Evolutionary conservation across 2,797 vertebrate species (phyloP).

Genomic region (Luscinia luscinia): DNA sequence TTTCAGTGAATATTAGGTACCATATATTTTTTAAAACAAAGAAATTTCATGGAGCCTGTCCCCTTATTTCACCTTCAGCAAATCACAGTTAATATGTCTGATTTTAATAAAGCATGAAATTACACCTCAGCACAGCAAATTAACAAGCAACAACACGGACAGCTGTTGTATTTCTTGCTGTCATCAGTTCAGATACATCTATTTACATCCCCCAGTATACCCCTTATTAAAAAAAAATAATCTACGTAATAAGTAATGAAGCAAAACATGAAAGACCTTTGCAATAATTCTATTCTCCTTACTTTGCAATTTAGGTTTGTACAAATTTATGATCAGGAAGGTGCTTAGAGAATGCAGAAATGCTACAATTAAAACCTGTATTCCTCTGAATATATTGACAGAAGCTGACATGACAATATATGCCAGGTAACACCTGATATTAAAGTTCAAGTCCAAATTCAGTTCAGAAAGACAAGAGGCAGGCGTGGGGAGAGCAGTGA

Average conservation of each 20-base stretch:
- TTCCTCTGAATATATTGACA: neutral
- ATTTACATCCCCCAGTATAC: neutral
- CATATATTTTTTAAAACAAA: neutral
- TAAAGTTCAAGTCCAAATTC: neutral
- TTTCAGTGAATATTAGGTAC: neutral
- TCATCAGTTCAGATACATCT: conserved; percentile 24
- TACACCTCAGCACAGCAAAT: conserved; percentile 57
- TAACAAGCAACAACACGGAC: conserved; percentile 23
- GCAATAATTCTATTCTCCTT: neutral
- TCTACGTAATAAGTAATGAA: conserved; percentile 43
- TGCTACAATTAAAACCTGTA: neutral
- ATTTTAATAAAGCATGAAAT: conserved; percentile 68
- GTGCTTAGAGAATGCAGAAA: conserved; percentile 1
- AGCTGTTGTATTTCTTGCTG: conserved; percentile 34
- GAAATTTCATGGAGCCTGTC: neutral
- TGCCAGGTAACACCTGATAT: neutral
- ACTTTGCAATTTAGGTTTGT: neutral
- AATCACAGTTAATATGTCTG: conserved; percentile 9
- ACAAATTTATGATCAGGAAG: neutral
- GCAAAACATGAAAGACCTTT: conserved; percentile 39
- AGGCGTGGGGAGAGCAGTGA: neutral
- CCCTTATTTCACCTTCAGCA: conserved; percentile 46
- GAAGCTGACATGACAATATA: neutral
- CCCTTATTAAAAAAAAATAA: neutral
- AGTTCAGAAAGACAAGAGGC: conserved; percentile 1